Evolutionary conservation across 2,888 invertebrate species (phyloP).

Genomic region (Drosophila kokeensis): DNA sequence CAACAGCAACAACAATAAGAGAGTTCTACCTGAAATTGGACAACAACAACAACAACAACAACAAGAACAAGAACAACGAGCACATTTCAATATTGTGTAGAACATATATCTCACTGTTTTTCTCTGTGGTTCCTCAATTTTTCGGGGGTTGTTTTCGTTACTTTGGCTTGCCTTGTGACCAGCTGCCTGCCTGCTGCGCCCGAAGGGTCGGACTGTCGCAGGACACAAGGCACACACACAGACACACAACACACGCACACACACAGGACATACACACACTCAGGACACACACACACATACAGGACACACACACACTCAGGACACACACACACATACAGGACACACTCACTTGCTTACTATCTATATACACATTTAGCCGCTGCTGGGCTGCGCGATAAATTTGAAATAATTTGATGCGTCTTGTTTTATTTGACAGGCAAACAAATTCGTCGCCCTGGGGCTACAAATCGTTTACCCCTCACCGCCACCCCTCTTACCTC

Average conservation of each 20-base stretch:
- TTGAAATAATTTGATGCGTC: slow-evolving; percentile 79
- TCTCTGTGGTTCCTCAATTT: slow-evolving; percentile 3
- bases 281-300: neutral
- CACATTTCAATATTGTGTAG: slow-evolving; percentile 37
- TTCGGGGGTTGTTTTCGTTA: slow-evolving; percentile 50
- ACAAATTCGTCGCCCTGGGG: slow-evolving; percentile 72
- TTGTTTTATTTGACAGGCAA: slow-evolving; percentile 79
- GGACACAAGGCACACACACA: slow-evolving; percentile 28
- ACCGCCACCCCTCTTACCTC: neutral
- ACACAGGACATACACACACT: slow-evolving; percentile 20
- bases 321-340: neutral
- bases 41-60: slow-evolving; percentile 14
- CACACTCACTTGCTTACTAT: neutral
- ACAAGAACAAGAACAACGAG: neutral
- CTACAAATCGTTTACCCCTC: slow-evolving; percentile 40
- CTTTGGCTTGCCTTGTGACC: slow-evolving; percentile 19
- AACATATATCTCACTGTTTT: slow-evolving; percentile 5
- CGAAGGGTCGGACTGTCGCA: slow-evolving; percentile 39
- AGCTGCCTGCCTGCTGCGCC: slow-evolving; percentile 38
- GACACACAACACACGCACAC: neutral
- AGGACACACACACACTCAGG: neutral
- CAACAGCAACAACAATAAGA: slow-evolving; percentile 6
- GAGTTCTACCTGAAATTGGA: slow-evolving; percentile 31
- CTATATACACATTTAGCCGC: slow-evolving; percentile 45
- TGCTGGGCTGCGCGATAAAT: slow-evolving; percentile 65